phyloP scores from a whole-genome alignment of 2,113 vertebrate species.

The Rynchops niger region DNA sequence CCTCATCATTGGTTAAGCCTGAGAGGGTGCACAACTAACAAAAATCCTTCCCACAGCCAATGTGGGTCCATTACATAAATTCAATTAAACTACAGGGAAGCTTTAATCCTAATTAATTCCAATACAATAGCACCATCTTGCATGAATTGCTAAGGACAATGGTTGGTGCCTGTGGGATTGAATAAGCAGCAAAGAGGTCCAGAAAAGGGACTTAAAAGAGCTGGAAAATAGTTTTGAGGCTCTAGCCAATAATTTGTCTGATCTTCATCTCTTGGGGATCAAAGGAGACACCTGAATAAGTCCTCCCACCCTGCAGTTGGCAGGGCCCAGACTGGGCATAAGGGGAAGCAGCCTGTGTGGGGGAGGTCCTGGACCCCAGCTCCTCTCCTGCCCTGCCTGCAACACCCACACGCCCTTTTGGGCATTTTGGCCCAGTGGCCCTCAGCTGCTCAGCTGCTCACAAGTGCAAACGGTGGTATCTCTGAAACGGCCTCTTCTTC shows the following conservation, averaged over 20 bases:
- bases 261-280: neutral
- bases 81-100: neutral
- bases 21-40: neutral
- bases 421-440: neutral
- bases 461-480: neutral
- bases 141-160: slow-evolving; percentile 32
- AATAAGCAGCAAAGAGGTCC: neutral
- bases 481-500: neutral
- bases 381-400: neutral
- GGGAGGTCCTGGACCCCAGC: neutral
- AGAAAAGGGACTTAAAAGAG: neutral
- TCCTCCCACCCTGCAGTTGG: neutral
- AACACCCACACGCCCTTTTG: neutral
- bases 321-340: neutral
- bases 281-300: neutral
- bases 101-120: slow-evolving; percentile 15
- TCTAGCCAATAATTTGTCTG: neutral
- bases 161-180: neutral
- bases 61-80: slow-evolving; percentile 27
- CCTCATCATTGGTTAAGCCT: neutral
- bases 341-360: neutral
- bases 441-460: neutral
- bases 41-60: neutral
- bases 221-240: neutral
- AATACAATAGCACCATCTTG: slow-evolving; percentile 13